Base-by-base conservation (phyloP, 1,140 invertebrate species). In the Drosophila biarmipes region DNA sequence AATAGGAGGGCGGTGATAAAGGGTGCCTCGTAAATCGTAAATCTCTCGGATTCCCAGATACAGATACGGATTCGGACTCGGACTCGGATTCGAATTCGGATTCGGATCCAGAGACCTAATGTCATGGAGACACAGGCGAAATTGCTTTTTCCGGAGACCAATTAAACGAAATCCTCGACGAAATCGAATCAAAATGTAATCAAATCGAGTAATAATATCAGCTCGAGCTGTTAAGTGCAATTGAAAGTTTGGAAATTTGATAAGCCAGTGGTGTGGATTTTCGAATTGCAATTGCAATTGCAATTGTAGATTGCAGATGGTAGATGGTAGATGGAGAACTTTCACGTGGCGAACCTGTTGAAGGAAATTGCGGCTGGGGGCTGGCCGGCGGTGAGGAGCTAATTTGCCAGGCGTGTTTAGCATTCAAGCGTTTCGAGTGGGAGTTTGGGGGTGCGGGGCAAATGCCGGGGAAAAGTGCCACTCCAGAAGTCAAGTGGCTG, bases 401-500 rank as follows among this genome's bases (percentile, higher is more conserved):
- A 71, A 71, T 71, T 71, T 71, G 35, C 67, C 40, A 38, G 58
- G 55, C 27, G 63, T 69, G 62, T 69, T 69, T 69, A 57, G 66
- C 52, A 72, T 58, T 72, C 71, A 71, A 71, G 43, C 48, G 19
- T 51, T 38, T 29, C 27, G 14, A 27, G 31, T 34, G 58, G 45
- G 27, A 24, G 24, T 24, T 24, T 24, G 3, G 24, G 24, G 24
- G 0, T 24, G 19, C n/a, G 19, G 27, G 56, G 56, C 14, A 27
- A 27, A 40, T 31, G 40, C 11, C 29, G 12, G 61, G 17, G 43
- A 45, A 27, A 80, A 75, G 63, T 75, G 80, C 71, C 71, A 82
- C 80, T 84, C 38, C 59, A 84, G 71, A 73, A 84, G 80, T 84
- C 80, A 84, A 84, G 80, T 85, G 76, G 63, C 80, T 84, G 79